Conservation (phyloP, 2,888 invertebrate species). For the Hemistola chrysoprasaria region DNA sequence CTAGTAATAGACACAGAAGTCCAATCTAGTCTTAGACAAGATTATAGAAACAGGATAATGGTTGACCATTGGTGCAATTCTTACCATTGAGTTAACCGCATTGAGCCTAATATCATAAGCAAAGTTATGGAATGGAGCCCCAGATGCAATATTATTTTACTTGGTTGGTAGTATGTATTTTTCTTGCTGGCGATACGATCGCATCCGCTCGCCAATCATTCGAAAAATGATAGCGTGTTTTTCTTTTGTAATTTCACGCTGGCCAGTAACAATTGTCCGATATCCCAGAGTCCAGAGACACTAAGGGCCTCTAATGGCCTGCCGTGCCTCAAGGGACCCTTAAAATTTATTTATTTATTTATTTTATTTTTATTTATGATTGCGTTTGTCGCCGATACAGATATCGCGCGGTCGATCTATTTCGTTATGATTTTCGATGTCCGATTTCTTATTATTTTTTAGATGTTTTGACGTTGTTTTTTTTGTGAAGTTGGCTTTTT, state of each 20-base stretch:
- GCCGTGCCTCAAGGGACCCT: conserved; percentile 53
- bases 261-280: conserved; percentile 61
- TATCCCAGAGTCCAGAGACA: conserved; percentile 65
- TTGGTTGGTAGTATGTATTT: too few relatives aligned
- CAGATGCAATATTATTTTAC: too few relatives aligned
- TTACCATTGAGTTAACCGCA: too few relatives aligned
- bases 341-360: conserved; percentile 81
- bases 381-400: conserved; percentile 41
- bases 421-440: conserved; percentile 30
- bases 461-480: too few relatives aligned
- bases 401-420: conserved; percentile 30
- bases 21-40: too few relatives aligned
- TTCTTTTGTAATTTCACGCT: conserved; percentile 63
- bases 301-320: conserved; percentile 77
- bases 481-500: too few relatives aligned
- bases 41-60: too few relatives aligned
- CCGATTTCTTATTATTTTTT: conserved; percentile 2
- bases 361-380: conserved; percentile 73
- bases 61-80: too few relatives aligned
- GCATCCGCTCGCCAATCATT: conserved; percentile 19
- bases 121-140: too few relatives aligned
- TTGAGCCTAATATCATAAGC: too few relatives aligned
- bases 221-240: conserved; percentile 36
- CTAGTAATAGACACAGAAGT: too few relatives aligned
- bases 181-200: conserved; percentile 7